phyloP scores from a whole-genome alignment of 2,113 vertebrate species.

The Nothobranchius furzeri region DNA sequence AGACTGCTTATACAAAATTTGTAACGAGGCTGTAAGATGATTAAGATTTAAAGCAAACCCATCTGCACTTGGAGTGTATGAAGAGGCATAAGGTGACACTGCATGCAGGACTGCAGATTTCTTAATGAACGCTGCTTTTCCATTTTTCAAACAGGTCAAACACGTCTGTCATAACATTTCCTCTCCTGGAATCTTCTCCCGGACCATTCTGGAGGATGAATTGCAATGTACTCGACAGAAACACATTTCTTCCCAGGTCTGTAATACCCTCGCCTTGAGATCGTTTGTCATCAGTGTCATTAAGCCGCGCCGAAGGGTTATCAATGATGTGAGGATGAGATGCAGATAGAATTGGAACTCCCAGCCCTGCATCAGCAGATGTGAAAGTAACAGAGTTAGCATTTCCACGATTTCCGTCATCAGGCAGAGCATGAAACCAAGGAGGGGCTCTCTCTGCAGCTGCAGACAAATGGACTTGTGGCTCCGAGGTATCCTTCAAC shows the following conservation, averaged over 20 bases:
- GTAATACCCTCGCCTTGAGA: slow-evolving; percentile 30
- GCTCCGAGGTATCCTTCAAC: slow-evolving; percentile 51
- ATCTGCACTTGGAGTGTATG: not conserved
- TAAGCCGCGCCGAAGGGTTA: slow-evolving; percentile 34
- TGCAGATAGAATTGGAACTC: slow-evolving; percentile 48
- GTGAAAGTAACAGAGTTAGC: slow-evolving; percentile 47
- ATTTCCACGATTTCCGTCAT: slow-evolving; percentile 51
- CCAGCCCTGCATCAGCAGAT: slow-evolving; percentile 37
- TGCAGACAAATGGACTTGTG: slow-evolving; percentile 46
- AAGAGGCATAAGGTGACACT: slow-evolving; percentile 19
- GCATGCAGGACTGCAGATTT: slow-evolving; percentile 8
- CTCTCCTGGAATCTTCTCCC: slow-evolving; percentile 27
- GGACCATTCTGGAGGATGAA: slow-evolving; percentile 44
- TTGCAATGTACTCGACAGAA: slow-evolving; percentile 18
- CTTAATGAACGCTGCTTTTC: slow-evolving; percentile 35
- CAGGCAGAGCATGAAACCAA: slow-evolving; percentile 51
- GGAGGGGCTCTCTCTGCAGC: slow-evolving; percentile 36
- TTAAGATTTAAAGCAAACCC: slow-evolving; percentile 18
- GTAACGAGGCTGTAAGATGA: slow-evolving; percentile 27
- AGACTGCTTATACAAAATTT: slow-evolving; percentile 12
- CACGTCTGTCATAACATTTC: slow-evolving; percentile 41
- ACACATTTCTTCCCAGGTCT: slow-evolving; percentile 26
- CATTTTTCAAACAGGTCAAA: slow-evolving; percentile 52
- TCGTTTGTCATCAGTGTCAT: slow-evolving; percentile 51
- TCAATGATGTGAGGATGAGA: slow-evolving; percentile 55